A percentile compares a stretch with the other conserved stretches of the same genome.
Conservation (phyloP, 2,888 invertebrate species). For the Andrena fulva region DNA sequence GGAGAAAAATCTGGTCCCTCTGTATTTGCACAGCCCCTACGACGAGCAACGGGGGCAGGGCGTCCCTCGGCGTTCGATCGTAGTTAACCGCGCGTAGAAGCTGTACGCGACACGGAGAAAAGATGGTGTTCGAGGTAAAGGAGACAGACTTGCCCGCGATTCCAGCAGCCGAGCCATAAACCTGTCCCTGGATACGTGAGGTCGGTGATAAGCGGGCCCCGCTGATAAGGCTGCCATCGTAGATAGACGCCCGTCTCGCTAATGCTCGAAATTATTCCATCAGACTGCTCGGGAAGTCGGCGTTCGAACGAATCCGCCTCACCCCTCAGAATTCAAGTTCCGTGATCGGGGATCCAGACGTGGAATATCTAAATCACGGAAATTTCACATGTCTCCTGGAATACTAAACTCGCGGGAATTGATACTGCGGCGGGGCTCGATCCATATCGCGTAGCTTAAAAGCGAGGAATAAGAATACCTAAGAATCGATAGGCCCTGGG, state of each 20-base stretch:
- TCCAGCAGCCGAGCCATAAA: constrained; percentile 63
- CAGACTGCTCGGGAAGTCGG: background rate
- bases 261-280: constrained; percentile 53
- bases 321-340: background rate
- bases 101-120: background rate
- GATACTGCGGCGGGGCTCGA: too few relatives aligned
- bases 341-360: background rate
- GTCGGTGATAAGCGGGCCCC: constrained; percentile 49
- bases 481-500: background rate
- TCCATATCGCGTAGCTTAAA: too few relatives aligned
- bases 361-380: too few relatives aligned
- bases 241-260: constrained; percentile 33
- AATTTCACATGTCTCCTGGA: too few relatives aligned
- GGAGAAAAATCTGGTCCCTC: constrained; percentile 6
- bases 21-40: background rate
- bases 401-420: too few relatives aligned
- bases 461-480: background rate
- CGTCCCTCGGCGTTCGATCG: background rate
- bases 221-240: constrained; percentile 55
- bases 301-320: background rate
- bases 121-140: constrained; percentile 24
- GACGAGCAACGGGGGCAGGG: background rate
- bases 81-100: background rate
- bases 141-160: constrained; percentile 49
- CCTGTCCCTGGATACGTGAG: constrained; percentile 57